A percentile compares a stretch with the other conserved stretches of the same genome.
These are phyloP conservation scores for Callopanchax toddi DNA, from an alignment of 2,113 vertebrate genomes.

Conservation along the genomic window DNA sequence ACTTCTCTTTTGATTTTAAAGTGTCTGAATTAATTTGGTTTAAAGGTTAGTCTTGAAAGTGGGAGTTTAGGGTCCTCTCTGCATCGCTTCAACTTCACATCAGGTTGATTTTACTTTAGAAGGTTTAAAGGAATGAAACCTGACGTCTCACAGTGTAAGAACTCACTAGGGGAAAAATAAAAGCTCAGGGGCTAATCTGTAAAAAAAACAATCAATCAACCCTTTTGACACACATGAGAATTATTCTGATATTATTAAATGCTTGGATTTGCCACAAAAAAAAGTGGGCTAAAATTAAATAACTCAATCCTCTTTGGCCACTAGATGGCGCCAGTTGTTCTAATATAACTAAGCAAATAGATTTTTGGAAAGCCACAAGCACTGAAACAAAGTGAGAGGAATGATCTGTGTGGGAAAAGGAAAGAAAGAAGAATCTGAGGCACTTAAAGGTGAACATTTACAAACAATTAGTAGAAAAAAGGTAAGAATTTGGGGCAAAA, in stretches of 20 bases:
- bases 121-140: background rate
- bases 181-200: constrained; percentile 7
- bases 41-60: constrained; percentile 15
- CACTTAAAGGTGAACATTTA: constrained; percentile 65
- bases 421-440: constrained; percentile 51
- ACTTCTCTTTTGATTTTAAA: constrained; percentile 21
- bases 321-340: constrained; percentile 30
- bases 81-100: too few species aligned
- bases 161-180: background rate
- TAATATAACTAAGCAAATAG: background rate
- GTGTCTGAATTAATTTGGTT: constrained; percentile 46
- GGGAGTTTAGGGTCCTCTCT: background rate
- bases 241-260: background rate
- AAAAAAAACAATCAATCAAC: background rate
- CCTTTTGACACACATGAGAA: background rate
- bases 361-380: constrained; percentile 14
- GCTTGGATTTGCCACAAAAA: background rate
- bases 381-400: constrained; percentile 27
- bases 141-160: constrained; percentile 2
- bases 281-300: too few species aligned
- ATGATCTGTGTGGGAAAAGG: constrained; percentile 28
- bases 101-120: constrained; percentile 12
- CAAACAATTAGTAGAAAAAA: constrained; percentile 8
- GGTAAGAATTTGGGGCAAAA: background rate
- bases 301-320: background rate